Evolutionary conservation across 2,888 invertebrate species (phyloP), one percentile per base, ranked within the genome.

Genomic region (Cheilosia soror): DNA sequence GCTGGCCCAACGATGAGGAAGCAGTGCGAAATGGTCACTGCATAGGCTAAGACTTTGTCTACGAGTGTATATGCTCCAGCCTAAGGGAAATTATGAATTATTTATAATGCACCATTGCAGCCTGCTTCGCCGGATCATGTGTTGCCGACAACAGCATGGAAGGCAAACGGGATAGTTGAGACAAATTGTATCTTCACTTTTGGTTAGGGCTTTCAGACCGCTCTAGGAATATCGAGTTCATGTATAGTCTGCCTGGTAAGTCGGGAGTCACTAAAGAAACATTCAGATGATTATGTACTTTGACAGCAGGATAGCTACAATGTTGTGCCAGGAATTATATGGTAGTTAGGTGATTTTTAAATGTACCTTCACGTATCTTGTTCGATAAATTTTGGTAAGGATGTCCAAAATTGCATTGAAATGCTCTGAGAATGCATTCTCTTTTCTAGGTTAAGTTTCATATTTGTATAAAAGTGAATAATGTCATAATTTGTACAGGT

Each of bases 101-200:
- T 84, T 84, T 84, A 84, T 84, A 53, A 80, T 62, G 57, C 27
- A 82, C 53, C 49, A 66, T 76, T 31, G 29, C 27, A 20, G 57
- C 33, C 62, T n/a, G 72, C 27, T 63, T 51, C 44, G 33, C 44
- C 68, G 58, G 68, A 78, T 72, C 68, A 66, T 78, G 62, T 83
- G 78, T 73, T 73, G 55, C 82, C 58, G 53, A 44, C 25, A 60
- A 55, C 62, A 66, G 31, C 25, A 47, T 53, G 33, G 69, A 75
- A 80, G 80, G 60, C 60, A 71, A 75, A 75, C 63, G 69, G 73
- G 44, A 80, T 55, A 62, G 66, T 76, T 77, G 62, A 85, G 85
- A 85, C 85, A 85, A 85, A 85, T 85, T 85, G 81, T 42, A 63
- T 66, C 85, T 81, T 72, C 71, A 68, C 76, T 71, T 80, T 75